Conservation (phyloP, 2,888 invertebrate species). For the Scaptomyza polygonia region DNA sequence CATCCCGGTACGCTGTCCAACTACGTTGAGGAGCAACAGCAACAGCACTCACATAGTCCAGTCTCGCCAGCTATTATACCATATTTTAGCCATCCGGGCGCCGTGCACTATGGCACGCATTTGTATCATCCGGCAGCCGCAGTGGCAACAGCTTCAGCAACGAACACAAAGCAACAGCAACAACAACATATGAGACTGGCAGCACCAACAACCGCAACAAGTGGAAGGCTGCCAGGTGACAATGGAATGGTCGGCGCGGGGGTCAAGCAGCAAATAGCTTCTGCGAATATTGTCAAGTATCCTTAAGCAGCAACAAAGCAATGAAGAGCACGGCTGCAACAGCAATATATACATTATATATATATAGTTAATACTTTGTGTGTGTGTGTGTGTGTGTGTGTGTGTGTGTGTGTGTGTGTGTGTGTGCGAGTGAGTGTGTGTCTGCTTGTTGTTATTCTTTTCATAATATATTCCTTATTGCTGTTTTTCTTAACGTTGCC, state of each 20-base stretch:
- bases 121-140: slow-evolving; percentile 74
- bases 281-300: slow-evolving; percentile 77
- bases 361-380: background rate
- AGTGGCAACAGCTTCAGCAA: slow-evolving; percentile 35
- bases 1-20: slow-evolving; percentile 30
- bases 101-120: slow-evolving; percentile 82
- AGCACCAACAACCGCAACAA: slow-evolving; percentile 53
- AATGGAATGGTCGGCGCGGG: slow-evolving; percentile 16
- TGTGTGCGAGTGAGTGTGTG: too few species aligned
- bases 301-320: slow-evolving; percentile 58
- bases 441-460: too few species aligned
- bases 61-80: slow-evolving; percentile 66
- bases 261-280: slow-evolving; percentile 46
- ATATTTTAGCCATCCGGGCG: slow-evolving; percentile 77
- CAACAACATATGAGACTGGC: slow-evolving; percentile 32
- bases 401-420: slow-evolving; percentile 5
- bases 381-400: slow-evolving; percentile 21
- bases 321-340: slow-evolving; percentile 9
- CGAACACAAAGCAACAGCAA: slow-evolving; percentile 22
- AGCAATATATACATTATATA: background rate
- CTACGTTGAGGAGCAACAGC: slow-evolving; percentile 48
- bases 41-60: slow-evolving; percentile 32
- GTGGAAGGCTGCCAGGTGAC: slow-evolving; percentile 62
- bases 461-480: slow-evolving; percentile 10
- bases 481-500: slow-evolving; percentile 7